phyloP scores from a whole-genome alignment of 37 sponge, comb jelly and placozoan species.

The Mnemiopsis leidyi region DNA sequence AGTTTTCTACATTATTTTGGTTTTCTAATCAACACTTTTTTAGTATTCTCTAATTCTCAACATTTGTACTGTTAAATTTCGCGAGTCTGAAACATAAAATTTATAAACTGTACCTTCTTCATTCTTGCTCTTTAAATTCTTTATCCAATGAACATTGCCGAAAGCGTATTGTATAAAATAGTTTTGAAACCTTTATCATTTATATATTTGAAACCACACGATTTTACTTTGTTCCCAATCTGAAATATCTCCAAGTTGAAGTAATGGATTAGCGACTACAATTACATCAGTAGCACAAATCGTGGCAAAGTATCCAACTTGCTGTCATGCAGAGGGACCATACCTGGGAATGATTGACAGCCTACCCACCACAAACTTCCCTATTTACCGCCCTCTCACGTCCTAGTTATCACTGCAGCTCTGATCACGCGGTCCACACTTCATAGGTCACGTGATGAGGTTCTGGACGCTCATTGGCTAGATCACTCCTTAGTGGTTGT shows the following conservation, averaged over 20 bases:
- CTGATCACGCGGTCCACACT: background rate
- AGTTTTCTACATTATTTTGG: background rate
- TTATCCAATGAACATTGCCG: background rate
- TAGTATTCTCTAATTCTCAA: background rate
- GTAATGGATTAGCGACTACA: too few relatives aligned
- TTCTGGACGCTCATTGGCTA: background rate
- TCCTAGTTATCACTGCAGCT: background rate
- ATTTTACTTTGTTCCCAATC: background rate
- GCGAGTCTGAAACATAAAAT: background rate
- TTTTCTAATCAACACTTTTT: background rate
- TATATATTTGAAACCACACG: background rate
- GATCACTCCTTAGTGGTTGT: background rate
- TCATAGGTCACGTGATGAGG: background rate
- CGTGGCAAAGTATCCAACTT: too few relatives aligned
- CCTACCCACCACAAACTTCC: background rate
- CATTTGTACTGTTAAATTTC: background rate
- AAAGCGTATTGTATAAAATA: background rate
- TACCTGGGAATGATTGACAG: background rate
- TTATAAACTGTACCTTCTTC: background rate
- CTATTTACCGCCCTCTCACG: background rate
- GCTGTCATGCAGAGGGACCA: too few relatives aligned
- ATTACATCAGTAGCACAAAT: too few relatives aligned
- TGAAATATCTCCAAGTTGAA: too few relatives aligned
- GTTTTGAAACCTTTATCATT: background rate
- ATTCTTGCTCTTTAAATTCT: background rate